Percentiles rank a stretch among this genome's conserved stretches.
phyloP scores from a whole-genome alignment of 2,888 invertebrate genomes.

The Eumerus sabulonum region DNA sequence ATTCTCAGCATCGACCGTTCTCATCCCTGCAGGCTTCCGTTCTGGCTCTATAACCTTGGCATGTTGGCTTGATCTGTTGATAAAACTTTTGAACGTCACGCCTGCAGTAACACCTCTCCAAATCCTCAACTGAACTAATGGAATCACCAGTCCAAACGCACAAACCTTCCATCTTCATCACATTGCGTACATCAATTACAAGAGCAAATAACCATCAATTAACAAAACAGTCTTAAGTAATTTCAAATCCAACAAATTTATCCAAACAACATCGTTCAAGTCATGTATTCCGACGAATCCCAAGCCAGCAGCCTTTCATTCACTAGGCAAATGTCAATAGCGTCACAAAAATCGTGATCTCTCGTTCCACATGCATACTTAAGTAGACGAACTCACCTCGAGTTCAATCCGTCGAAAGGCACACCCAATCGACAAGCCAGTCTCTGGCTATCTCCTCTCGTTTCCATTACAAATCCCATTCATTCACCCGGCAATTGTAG shows the following conservation, averaged over 20 bases:
- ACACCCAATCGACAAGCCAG: conserved; percentile 48
- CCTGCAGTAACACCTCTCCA: no score
- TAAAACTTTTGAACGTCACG: no score
- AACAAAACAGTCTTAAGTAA: conserved; percentile 61
- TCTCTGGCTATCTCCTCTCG: conserved; percentile 33
- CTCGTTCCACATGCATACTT: conserved; percentile 55
- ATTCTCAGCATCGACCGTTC: no score
- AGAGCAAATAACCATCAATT: conserved; percentile 64
- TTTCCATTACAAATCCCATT: conserved; percentile 13
- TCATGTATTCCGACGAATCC: conserved; percentile 22
- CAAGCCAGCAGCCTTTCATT: conserved; percentile 47
- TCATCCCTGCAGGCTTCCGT: no score
- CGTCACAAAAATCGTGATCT: conserved; percentile 58
- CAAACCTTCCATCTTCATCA: background rate
- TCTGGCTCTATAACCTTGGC: no score
- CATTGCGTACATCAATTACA: conserved; percentile 61
- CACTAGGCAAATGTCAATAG: conserved; percentile 66
- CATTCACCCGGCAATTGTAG: conserved; percentile 28
- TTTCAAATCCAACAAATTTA: conserved; percentile 57
- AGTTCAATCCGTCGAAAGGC: conserved; percentile 12
- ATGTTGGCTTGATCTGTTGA: no score
- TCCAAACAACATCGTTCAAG: conserved; percentile 32
- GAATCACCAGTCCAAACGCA: no score
- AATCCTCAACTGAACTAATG: no score
- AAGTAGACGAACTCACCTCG: conserved; percentile 31